These are phyloP conservation scores for Oreocharis arfaki DNA, from an alignment of 2,113 vertebrate species.

Conservation along the genomic window DNA sequence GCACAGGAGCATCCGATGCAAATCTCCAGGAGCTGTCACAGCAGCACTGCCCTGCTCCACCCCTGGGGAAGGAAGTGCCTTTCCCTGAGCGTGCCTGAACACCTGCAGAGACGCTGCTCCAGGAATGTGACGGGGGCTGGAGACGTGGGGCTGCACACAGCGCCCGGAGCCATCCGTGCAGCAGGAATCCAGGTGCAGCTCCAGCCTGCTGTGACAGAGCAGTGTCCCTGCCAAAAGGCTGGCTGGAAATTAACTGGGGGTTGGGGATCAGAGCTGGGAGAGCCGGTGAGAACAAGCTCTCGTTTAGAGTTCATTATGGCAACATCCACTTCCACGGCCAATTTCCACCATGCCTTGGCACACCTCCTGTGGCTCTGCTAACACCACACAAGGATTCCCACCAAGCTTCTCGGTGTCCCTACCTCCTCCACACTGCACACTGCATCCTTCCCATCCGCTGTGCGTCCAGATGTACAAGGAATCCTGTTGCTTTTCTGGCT, in stretches of 20 bases:
- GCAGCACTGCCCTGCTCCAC: background rate
- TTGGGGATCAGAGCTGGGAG: background rate
- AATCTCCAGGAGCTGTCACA: background rate
- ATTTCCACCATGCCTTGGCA: background rate
- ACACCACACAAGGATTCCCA: background rate
- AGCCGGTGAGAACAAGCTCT: background rate
- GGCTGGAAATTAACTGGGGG: background rate
- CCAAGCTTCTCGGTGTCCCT: background rate
- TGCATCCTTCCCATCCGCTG: conserved; percentile 92
- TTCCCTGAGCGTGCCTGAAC: background rate
- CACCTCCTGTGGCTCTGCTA: background rate
- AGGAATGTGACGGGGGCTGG: background rate
- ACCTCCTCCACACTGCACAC: conserved; percentile 95
- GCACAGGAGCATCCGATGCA: background rate
- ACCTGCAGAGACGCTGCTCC: background rate
- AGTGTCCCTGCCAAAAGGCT: background rate
- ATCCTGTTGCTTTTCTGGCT: conserved; percentile 76
- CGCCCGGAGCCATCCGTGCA: background rate
- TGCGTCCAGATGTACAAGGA: conserved; percentile 96
- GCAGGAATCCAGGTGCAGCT: conserved; percentile 29
- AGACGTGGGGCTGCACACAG: background rate
- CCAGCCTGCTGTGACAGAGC: background rate
- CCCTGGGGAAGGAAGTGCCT: background rate
- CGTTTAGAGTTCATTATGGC: background rate
- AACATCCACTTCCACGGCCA: background rate